Conservation (phyloP, 2,888 invertebrate genomes). For the Aleiodes alternator region DNA sequence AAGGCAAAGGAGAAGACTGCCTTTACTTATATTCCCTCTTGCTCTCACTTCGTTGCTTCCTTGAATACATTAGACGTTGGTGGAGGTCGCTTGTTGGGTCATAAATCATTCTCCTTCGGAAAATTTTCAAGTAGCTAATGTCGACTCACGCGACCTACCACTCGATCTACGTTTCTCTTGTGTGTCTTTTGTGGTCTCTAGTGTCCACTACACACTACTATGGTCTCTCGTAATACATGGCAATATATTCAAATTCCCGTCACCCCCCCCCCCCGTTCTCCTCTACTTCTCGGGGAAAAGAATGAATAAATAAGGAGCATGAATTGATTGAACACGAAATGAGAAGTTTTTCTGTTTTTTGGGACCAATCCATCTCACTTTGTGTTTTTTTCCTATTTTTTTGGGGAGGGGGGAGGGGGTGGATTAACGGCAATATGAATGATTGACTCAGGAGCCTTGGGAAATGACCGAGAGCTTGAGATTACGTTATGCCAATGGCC, state of each 20-base stretch:
- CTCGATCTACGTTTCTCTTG: conserved; percentile 46
- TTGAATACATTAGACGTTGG: conserved; percentile 33
- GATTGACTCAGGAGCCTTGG: conserved; percentile 5
- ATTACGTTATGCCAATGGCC: conserved; percentile 20
- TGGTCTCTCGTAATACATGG: background rate
- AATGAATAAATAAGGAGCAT: background rate
- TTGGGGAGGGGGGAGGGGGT: no score
- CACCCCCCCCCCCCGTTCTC: background rate
- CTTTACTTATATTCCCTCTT: background rate
- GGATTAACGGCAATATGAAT: no score
- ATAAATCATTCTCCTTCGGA: conserved; percentile 66
- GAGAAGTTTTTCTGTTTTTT: no score
- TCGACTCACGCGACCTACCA: conserved; percentile 47
- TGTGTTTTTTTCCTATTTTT: no score
- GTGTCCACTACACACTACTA: conserved; percentile 5
- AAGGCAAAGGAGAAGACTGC: background rate
- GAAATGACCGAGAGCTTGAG: conserved; percentile 18
- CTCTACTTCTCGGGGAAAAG: background rate
- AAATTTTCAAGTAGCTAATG: conserved; percentile 64
- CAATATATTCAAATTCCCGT: conserved; percentile 24
- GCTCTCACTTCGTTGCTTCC: background rate
- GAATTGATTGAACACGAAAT: background rate
- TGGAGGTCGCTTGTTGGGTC: conserved; percentile 60
- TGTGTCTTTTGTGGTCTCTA: conserved; percentile 30
- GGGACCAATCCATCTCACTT: no score